Base-by-base conservation (phyloP, 1,140 invertebrate genomes). In the Acromyrmex echinatior region DNA sequence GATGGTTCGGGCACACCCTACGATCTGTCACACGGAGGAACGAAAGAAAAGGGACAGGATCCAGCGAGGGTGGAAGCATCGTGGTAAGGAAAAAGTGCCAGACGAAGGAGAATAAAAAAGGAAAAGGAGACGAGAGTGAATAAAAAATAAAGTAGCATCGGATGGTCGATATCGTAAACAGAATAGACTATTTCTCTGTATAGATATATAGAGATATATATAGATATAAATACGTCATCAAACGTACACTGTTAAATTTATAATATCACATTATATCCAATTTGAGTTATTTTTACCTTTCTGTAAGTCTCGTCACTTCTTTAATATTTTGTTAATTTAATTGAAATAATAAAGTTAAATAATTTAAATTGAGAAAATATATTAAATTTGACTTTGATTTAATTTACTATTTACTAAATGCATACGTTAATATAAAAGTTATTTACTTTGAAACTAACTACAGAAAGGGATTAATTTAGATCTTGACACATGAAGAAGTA, bases 1-100 rank as follows among this genome's bases (percentile, higher is more conserved):
- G 76, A 79, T 79, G 35, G 25, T 31, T 14, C 25, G 10, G 62
- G 25, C 62, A 39, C 25, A 62, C 74, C 58, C 76, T 78, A 31
- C 9, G 25, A 39, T 63, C 76, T 28, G 74, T 78, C 76, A n/a
- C 39, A 49, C 18, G 45, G 31, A 53, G 28, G 45, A 63, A 63
- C 58, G 74, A 25, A 5, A 28, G 28, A 21, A 58, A 79, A 21
- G 62, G 10, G 58, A 31, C 31, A 49, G 16, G 16, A 62, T 58
- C 12, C 51, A 4, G 18, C 12, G 56, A 60, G 53, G 31, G 31
- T 60, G n/a, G 53, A 60, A 10, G 12, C 28, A 28, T 7, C n/a
- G 56, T 14, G 3, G 70, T 16, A 14, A 28, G 12, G 3, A 25
- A 21, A 21, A 73, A 70, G 60, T 62, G 62, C 56, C 16, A 60